phyloP scores from a whole-genome alignment of 2,113 vertebrate species.

The Grammomys surdaster region DNA sequence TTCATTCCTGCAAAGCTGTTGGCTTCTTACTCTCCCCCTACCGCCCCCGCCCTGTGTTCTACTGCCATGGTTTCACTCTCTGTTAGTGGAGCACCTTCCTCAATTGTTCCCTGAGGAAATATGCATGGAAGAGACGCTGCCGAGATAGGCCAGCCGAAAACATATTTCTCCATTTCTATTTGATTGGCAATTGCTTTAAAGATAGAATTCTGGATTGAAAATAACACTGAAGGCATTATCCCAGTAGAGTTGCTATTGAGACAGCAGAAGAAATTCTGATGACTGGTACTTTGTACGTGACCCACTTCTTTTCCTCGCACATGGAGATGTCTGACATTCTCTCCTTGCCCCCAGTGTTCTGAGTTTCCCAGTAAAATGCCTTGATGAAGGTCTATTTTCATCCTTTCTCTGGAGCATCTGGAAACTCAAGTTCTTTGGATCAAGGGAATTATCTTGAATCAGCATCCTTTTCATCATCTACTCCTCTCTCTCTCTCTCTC shows the following conservation, averaged over 20 bases:
- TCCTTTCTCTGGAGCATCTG: not conserved
- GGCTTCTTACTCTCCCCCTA: not conserved
- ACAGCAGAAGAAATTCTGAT: slow-evolving; percentile 29
- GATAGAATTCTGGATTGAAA: slow-evolving; percentile 58
- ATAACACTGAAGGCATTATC: slow-evolving; percentile 46
- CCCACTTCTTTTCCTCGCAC: slow-evolving; percentile 1
- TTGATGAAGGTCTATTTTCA: not conserved
- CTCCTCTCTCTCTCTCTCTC: not conserved
- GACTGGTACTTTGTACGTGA: slow-evolving; percentile 8
- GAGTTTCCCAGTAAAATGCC: not conserved
- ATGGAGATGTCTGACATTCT: slow-evolving; percentile 8
- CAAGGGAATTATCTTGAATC: slow-evolving; percentile 21
- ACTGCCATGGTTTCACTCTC: not conserved
- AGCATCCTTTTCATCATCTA: not conserved
- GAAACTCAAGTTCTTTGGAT: slow-evolving; percentile 31
- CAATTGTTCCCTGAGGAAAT: slow-evolving; percentile 45
- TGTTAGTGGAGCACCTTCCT: not conserved
- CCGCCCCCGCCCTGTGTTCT: not conserved
- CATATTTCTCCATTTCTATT: slow-evolving; percentile 8
- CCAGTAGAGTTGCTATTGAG: slow-evolving; percentile 7
- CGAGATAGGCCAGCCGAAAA: slow-evolving; percentile 19
- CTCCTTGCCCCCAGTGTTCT: slow-evolving; percentile 1
- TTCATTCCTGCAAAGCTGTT: not conserved
- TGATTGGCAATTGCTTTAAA: not conserved
- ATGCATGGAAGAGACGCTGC: not conserved